phyloP scores from a whole-genome alignment of 1,140 invertebrate genomes.

The Centruroides sculpturatus region DNA sequence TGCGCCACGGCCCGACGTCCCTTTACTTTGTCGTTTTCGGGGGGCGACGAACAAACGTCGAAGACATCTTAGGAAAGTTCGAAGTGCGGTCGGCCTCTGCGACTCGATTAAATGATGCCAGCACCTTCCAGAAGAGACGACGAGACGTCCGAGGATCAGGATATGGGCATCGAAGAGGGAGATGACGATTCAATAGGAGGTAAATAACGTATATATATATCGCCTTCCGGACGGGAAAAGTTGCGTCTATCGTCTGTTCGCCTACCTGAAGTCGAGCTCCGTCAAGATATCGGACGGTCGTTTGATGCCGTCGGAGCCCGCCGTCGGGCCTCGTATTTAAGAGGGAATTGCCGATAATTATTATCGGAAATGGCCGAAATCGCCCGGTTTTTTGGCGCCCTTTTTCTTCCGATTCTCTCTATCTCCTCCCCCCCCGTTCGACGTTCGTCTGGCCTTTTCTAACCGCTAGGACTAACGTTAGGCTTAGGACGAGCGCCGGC shows the following conservation, averaged over 20 bases:
- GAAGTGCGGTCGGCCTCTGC: too few relatives aligned
- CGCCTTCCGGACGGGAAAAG: not conserved
- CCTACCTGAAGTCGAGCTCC: not conserved
- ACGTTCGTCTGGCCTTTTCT: slow-evolving; percentile 5
- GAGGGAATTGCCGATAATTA: too few relatives aligned
- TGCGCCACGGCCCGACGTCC: too few relatives aligned
- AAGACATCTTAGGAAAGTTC: too few relatives aligned
- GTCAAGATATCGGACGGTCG: not conserved
- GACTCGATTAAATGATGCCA: slow-evolving; percentile 20
- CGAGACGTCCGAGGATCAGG: slow-evolving; percentile 15
- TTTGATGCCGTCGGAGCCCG: not conserved
- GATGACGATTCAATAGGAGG: slow-evolving; percentile 15
- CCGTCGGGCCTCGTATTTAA: not conserved
- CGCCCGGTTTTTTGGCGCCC: not conserved
- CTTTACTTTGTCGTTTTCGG: too few relatives aligned
- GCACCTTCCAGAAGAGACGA: slow-evolving; percentile 17
- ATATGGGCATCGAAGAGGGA: slow-evolving; percentile 6
- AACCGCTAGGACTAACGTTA: not conserved
- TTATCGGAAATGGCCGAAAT: not conserved
- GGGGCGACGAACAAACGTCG: too few relatives aligned
- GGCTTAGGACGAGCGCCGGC: too few relatives aligned
- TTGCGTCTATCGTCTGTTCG: not conserved
- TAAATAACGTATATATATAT: slow-evolving; percentile 2
- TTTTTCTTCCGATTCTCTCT: not conserved
- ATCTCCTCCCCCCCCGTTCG: too few relatives aligned